Conservation (phyloP, 2,888 invertebrate species). For the Cylloceria caligata region DNA sequence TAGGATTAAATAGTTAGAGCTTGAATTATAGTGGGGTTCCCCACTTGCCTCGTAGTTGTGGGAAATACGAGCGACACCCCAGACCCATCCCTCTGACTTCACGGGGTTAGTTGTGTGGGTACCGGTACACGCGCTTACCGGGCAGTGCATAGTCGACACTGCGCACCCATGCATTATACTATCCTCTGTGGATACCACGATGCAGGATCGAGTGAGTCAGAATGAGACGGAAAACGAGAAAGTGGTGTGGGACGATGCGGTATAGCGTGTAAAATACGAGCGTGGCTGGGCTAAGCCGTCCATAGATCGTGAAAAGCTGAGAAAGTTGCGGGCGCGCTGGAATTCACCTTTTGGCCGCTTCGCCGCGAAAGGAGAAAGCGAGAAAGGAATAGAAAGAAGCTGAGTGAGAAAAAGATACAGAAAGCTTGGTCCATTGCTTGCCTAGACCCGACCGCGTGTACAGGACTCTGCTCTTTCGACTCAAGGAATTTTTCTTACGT, state of each 20-base stretch:
- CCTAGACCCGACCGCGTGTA: constrained; percentile 67
- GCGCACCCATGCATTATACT: not conserved
- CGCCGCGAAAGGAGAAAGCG: constrained; percentile 61
- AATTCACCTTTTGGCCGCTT: constrained; percentile 52
- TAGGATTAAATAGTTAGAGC: constrained; percentile 63
- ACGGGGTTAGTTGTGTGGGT: constrained; percentile 45
- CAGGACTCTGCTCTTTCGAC: constrained; percentile 78
- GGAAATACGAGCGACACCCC: constrained; percentile 51
- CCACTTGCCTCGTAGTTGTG: constrained; percentile 47
- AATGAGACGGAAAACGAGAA: constrained; percentile 56
- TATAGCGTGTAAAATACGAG: constrained; percentile 78
- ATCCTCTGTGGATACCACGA: constrained; percentile 7
- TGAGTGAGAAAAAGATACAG: constrained; percentile 42
- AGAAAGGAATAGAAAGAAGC: constrained; percentile 55
- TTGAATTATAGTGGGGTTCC: constrained; percentile 62
- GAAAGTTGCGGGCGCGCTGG: constrained; percentile 67
- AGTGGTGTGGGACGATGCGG: constrained; percentile 48
- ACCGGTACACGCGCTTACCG: not conserved
- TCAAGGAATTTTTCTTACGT: constrained; percentile 77
- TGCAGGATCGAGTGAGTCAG: constrained; percentile 44
- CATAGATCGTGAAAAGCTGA: constrained; percentile 79
- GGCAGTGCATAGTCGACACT: not conserved
- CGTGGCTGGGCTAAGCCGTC: constrained; percentile 78
- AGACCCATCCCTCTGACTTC: constrained; percentile 17
- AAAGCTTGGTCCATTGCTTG: constrained; percentile 43